A percentile compares a stretch with the other conserved stretches of the same genome.
These are phyloP conservation scores for Collichthys lucidus DNA, from an alignment of 2,113 vertebrate species.

Conservation along the genomic window DNA sequence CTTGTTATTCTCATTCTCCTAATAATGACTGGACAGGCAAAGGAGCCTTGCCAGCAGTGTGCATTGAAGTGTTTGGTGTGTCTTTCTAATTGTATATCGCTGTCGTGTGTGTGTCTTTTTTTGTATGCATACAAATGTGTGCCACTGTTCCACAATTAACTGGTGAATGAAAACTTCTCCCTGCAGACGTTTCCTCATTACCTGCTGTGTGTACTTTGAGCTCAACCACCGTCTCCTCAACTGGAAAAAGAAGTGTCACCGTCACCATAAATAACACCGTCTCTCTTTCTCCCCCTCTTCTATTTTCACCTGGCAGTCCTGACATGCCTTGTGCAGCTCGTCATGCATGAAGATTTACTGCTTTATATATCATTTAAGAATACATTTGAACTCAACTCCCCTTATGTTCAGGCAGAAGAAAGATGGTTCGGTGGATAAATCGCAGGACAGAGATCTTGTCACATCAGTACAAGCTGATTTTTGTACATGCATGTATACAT, in stretches of 20 bases:
- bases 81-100: not conserved
- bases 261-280: slow-evolving; percentile 73
- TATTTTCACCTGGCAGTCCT: slow-evolving; percentile 57
- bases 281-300: not conserved
- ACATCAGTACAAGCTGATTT: slow-evolving; percentile 49
- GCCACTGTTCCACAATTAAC: slow-evolving; percentile 70
- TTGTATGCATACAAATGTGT: slow-evolving; percentile 28
- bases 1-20: not conserved
- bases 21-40: not conserved
- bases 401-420: slow-evolving; percentile 61
- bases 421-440: slow-evolving; percentile 47
- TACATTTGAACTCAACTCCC: slow-evolving; percentile 64
- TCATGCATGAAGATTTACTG: slow-evolving; percentile 58
- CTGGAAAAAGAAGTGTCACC: slow-evolving; percentile 63
- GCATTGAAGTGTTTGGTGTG: not conserved
- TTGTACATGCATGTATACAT: slow-evolving; percentile 9
- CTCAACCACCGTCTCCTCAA: slow-evolving; percentile 51
- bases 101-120: slow-evolving; percentile 34
- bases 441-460: slow-evolving; percentile 3
- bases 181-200: slow-evolving; percentile 66
- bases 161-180: slow-evolving; percentile 61
- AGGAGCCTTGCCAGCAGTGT: not conserved
- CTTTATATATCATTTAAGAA: slow-evolving; percentile 75
- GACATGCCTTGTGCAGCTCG: slow-evolving; percentile 42
- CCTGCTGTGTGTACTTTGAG: slow-evolving; percentile 52